Base-by-base conservation (phyloP, 2,888 invertebrate species). In the Fissipunctia ypsillon region DNA sequence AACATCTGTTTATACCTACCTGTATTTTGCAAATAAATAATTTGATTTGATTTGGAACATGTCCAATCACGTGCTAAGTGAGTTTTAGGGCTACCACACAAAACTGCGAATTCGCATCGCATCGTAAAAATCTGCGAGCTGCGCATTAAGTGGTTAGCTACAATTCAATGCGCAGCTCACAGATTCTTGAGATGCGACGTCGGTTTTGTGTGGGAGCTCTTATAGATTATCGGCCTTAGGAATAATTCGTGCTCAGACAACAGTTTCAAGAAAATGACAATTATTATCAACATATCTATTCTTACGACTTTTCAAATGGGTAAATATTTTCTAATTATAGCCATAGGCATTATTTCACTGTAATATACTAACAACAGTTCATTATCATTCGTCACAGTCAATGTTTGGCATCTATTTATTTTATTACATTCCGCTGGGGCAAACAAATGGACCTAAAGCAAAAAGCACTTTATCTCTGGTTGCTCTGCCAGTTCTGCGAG, bases 361-460 rank as follows among this genome's bases (percentile, higher is more conserved):
- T 14, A 48, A 57, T 31, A 45, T 25, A 61, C 16, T 1, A 22
- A 38, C 10, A 48, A 31, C 38, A 35, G 10, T 35, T 28, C 7
- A 43, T 35, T 57, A 38, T 35, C 12, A 50, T 31, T 48, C 28
- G 48, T n/a, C n/a, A 41, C 28, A 56, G 31, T 31, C 45, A 45
- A 45, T 43, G 7, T 78, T 78, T 60, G 78, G 70, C 70, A 69
- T 60, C 19, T 38, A 43, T 69, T 43, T 43, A 0, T n/a, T 48
- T 28, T 28, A 38, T 52, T 54, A 38, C 0, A 78, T 78, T 54
- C 70, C 52, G 52, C 38, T 75, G 78, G 59, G 59, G 60, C 25
- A n/a, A 19, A 25, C 69, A 45, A 31, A 52, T 35, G 6, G 3
- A 45, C 28, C 1, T 16, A 54, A 14, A 31, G 14, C 7, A 54